A percentile compares a stretch with the other conserved stretches of the same genome.
phyloP scores from a whole-genome alignment of 2,888 invertebrate genomes.

The Bembecia ichneumoniformis region DNA sequence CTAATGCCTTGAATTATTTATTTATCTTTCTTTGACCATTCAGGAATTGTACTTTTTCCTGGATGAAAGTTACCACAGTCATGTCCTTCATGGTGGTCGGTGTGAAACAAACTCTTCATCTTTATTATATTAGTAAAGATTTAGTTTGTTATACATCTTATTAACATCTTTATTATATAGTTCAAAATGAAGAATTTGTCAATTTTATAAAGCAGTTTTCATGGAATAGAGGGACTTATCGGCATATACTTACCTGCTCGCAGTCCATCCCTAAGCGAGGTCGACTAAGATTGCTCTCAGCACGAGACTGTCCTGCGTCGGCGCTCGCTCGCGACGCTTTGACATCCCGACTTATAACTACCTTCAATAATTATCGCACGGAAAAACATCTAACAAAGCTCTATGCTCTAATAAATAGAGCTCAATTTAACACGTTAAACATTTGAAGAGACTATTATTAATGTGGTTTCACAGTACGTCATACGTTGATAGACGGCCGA shows the following conservation, averaged over 20 bases:
- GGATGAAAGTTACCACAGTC: too few species aligned
- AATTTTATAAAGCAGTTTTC: too few species aligned
- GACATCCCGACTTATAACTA: conserved; percentile 56
- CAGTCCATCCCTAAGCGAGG: conserved; percentile 45
- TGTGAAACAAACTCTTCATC: too few species aligned
- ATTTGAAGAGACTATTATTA: conserved; percentile 11
- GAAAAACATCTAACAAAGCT: conserved; percentile 15
- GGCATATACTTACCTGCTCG: background rate
- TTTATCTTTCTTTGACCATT: too few species aligned
- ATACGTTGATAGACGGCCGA: conserved; percentile 66
- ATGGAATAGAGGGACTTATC: background rate
- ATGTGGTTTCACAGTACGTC: conserved; percentile 38
- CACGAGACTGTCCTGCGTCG: conserved; percentile 71
- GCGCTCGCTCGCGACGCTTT: conserved; percentile 71
- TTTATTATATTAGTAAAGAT: too few species aligned
- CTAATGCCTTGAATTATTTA: too few species aligned
- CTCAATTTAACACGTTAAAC: conserved; percentile 7
- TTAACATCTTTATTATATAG: too few species aligned
- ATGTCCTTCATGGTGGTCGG: too few species aligned
- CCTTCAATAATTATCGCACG: conserved; percentile 1
- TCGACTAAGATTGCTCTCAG: conserved; percentile 69
- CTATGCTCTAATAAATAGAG: conserved; percentile 17
- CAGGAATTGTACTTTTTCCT: too few species aligned
- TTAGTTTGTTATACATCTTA: too few species aligned
- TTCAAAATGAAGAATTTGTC: too few species aligned